phyloP scores from a whole-genome alignment of 2,113 vertebrate genomes.

The Collichthys lucidus region DNA sequence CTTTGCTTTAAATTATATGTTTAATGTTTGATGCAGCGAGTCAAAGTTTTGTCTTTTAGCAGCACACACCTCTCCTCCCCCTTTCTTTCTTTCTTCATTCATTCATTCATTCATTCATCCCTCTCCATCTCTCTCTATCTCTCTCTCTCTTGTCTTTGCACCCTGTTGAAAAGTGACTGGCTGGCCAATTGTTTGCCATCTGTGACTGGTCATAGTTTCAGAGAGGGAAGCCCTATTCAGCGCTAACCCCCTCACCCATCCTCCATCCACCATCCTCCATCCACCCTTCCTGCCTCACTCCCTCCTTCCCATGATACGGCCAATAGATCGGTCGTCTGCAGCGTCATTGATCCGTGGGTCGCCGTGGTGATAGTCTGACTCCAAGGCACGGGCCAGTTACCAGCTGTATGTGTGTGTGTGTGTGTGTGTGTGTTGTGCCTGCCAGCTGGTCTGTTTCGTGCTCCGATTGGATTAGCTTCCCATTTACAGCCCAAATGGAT shows the following conservation, averaged over 20 bases:
- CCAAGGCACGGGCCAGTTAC: conserved; percentile 72
- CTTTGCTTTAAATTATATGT: neutral
- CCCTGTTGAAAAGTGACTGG: conserved; percentile 62
- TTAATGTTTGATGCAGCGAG: neutral
- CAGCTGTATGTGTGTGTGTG: conserved; percentile 71
- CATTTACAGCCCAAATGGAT: conserved; percentile 80
- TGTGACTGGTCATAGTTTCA: conserved; percentile 68
- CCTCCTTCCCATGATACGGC: conserved; percentile 30
- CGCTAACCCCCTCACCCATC: conserved; percentile 12
- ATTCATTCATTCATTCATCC: conserved; percentile 4
- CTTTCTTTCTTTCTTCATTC: neutral
- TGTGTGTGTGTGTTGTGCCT: conserved; percentile 54
- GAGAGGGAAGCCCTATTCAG: conserved; percentile 69
- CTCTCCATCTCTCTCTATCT: neutral
- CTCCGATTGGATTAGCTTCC: conserved; percentile 83
- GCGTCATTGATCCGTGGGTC: conserved; percentile 79
- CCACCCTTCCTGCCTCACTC: conserved; percentile 23
- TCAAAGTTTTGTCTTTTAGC: neutral
- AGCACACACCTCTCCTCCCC: too few relatives aligned
- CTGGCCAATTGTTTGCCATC: conserved; percentile 76
- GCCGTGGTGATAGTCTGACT: conserved; percentile 75
- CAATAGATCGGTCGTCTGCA: conserved; percentile 66
- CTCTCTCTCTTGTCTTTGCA: conserved; percentile 41
- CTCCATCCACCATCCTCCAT: too few relatives aligned
- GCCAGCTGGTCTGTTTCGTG: conserved; percentile 80